Percentiles rank a stretch among this genome's conserved stretches.
These are phyloP conservation scores for Oncorhynchus gorbuscha DNA, from an alignment of 2,113 vertebrate species.

Conservation along the genomic window DNA sequence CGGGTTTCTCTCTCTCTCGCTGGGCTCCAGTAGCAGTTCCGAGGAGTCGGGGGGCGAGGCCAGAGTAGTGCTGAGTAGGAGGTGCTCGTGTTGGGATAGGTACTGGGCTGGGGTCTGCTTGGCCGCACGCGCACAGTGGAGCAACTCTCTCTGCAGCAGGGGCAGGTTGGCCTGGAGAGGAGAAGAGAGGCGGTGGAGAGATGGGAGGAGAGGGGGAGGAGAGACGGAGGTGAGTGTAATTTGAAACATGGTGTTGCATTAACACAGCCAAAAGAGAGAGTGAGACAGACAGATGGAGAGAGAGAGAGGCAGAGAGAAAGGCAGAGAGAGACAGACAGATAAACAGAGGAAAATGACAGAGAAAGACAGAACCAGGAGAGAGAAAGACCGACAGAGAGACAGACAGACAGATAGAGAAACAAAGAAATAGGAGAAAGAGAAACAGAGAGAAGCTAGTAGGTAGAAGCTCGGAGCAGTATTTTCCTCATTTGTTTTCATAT, in stretches of 20 bases:
- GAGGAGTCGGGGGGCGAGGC: conserved; percentile 89
- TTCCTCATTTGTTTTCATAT: no score
- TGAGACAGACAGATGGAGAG: not conserved
- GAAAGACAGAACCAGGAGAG: not conserved
- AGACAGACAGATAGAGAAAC: not conserved
- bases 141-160: conserved; percentile 91
- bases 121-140: conserved; percentile 94
- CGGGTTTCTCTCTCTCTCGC: conserved; percentile 71
- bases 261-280: not conserved
- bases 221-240: not conserved
- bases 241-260: not conserved
- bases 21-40: conserved; percentile 90
- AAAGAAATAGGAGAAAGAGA: not conserved
- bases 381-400: not conserved
- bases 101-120: conserved; percentile 98
- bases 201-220: not conserved
- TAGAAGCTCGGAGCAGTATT: no score
- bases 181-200: not conserved
- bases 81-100: conserved; percentile 95
- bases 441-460: not conserved
- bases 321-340: not conserved
- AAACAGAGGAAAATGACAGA: not conserved
- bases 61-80: conserved; percentile 90
- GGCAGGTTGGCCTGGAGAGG: conserved; percentile 89
- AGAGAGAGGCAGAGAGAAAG: not conserved